Percentiles rank a stretch among this genome's conserved stretches.
phyloP scores from a whole-genome alignment of 2,888 invertebrate species.

The Ophioninae sp. region DNA sequence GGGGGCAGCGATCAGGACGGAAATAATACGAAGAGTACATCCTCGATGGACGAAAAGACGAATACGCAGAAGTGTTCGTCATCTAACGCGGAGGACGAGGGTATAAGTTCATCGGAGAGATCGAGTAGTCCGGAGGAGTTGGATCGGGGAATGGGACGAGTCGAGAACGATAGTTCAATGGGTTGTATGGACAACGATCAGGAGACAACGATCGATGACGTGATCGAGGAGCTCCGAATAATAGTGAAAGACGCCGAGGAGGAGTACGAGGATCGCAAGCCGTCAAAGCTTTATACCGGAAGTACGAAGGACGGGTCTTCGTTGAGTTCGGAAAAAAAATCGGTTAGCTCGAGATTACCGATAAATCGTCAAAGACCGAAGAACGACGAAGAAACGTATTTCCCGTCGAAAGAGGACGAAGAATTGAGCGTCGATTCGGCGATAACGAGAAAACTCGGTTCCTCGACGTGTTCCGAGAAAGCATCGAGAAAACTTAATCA shows the following conservation, averaged over 20 bases:
- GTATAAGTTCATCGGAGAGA: constrained; percentile 92
- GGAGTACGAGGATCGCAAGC: constrained; percentile 79
- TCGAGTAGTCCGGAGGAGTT: constrained; percentile 88
- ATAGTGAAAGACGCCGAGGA: constrained; percentile 93
- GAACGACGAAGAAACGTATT: constrained; percentile 35
- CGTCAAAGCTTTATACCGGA: constrained; percentile 62
- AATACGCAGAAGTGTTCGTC: constrained; percentile 77
- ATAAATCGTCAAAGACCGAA: constrained; percentile 29
- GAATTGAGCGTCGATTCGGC: constrained; percentile 65
- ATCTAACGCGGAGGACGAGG: constrained; percentile 93
- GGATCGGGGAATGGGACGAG: constrained; percentile 33
- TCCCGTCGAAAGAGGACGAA: constrained; percentile 51
- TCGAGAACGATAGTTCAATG: constrained; percentile 52
- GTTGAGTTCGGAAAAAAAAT: background rate
- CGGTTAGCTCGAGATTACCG: constrained; percentile 31
- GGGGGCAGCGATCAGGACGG: constrained; percentile 64
- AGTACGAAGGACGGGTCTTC: background rate
- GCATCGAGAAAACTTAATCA: constrained; percentile 81
- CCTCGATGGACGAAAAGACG: constrained; percentile 28
- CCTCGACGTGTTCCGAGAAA: constrained; percentile 73
- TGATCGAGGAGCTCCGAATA: constrained; percentile 91
- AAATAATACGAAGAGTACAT: constrained; percentile 84
- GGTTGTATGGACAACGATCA: constrained; percentile 85
- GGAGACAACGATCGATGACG: constrained; percentile 93
- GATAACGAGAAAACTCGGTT: constrained; percentile 78